phyloP scores from a whole-genome alignment of 2,113 vertebrate genomes.

The Etheostoma spectabile region DNA sequence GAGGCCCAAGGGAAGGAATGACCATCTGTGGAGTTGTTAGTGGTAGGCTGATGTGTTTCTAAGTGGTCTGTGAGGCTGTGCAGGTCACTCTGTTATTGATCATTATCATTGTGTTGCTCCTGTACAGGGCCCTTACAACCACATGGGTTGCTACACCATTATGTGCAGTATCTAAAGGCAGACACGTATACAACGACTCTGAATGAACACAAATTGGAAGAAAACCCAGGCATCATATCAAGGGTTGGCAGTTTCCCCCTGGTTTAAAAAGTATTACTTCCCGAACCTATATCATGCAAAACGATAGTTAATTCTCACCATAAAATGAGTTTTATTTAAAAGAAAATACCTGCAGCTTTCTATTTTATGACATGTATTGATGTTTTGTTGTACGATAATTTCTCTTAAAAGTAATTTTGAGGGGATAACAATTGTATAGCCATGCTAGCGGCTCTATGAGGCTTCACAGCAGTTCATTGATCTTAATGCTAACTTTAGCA shows the following conservation, averaged over 20 bases:
- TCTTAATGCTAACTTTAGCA: no score
- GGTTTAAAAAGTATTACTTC: not conserved
- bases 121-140: slow-evolving; percentile 18
- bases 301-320: no score
- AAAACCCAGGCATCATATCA: not conserved
- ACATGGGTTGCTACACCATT: slow-evolving; percentile 1
- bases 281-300: no score
- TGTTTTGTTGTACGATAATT: no score
- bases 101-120: slow-evolving; percentile 36
- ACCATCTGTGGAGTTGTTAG: slow-evolving; percentile 60
- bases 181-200: not conserved
- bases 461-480: no score
- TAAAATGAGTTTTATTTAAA: no score
- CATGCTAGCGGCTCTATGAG: no score
- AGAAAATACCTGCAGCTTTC: no score
- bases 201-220: not conserved
- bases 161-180: not conserved
- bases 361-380: no score
- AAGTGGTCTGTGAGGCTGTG: slow-evolving; percentile 37
- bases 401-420: no score
- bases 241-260: not conserved
- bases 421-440: no score
- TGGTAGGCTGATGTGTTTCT: slow-evolving; percentile 59
- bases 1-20: slow-evolving; percentile 51
- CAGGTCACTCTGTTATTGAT: slow-evolving; percentile 65